Percentiles rank a stretch among this genome's conserved stretches.
Evolutionary conservation across 64 coral and sea anemone species (phyloP).

Genomic region (Dendrophyllia cribrosa): DNA sequence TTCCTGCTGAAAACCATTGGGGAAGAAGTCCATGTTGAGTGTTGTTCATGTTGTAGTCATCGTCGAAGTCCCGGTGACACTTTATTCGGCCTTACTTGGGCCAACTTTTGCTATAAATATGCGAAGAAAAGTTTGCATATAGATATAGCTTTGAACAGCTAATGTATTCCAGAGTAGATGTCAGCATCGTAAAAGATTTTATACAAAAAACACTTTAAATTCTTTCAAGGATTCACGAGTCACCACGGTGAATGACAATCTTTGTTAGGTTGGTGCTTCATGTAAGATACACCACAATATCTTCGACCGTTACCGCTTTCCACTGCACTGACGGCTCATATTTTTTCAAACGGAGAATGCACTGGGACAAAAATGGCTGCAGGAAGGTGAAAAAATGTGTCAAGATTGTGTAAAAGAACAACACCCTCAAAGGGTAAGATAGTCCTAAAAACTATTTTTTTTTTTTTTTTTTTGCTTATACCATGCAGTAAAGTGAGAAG

Average conservation of each 20-base stretch:
- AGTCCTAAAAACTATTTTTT: not conserved
- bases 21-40: not conserved
- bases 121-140: not conserved
- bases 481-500: too few relatives aligned
- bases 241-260: not conserved
- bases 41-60: slow-evolving; percentile 20
- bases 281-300: not conserved
- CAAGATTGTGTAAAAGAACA: slow-evolving; percentile 86
- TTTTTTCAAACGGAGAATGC: not conserved
- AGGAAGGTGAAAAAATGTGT: slow-evolving; percentile 60
- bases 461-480: too few relatives aligned
- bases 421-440: slow-evolving; percentile 80
- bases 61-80: not conserved
- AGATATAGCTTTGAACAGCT: not conserved
- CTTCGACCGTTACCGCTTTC: not conserved
- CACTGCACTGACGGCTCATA: not conserved
- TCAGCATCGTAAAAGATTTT: not conserved
- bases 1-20: slow-evolving; percentile 8
- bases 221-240: slow-evolving; percentile 10
- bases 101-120: not conserved
- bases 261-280: not conserved
- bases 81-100: not conserved
- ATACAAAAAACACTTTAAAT: not conserved
- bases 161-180: slow-evolving; percentile 5
- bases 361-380: not conserved